Percentiles rank a stretch among this genome's conserved stretches.
phyloP scores from a whole-genome alignment of 2,888 invertebrate genomes.

The Tolmerus cingulatus region DNA sequence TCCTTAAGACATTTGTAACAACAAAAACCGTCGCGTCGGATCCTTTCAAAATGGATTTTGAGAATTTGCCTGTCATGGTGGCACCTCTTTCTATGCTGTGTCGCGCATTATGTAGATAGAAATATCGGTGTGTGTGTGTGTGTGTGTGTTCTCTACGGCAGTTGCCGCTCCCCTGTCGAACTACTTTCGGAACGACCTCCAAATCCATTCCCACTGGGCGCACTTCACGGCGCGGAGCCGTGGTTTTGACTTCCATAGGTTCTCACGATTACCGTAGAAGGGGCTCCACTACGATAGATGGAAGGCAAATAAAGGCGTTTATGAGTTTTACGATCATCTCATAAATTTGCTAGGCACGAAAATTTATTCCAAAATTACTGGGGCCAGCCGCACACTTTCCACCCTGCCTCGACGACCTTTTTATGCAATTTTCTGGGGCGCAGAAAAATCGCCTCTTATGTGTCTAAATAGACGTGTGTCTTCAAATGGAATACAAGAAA shows the following conservation, averaged over 20 bases:
- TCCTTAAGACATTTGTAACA: slow-evolving; percentile 39
- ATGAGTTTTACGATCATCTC: slow-evolving; percentile 49
- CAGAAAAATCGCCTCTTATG: slow-evolving; percentile 45
- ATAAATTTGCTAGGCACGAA: slow-evolving; percentile 48
- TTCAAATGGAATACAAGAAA: slow-evolving; percentile 47
- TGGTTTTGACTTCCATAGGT: slow-evolving; percentile 10
- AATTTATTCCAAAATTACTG: slow-evolving; percentile 48
- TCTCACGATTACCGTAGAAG: not conserved
- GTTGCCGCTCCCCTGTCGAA: slow-evolving; percentile 10
- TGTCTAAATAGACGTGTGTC: slow-evolving; percentile 42
- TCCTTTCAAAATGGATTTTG: slow-evolving; percentile 41
- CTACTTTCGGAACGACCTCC: slow-evolving; percentile 24
- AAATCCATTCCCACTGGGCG: not conserved
- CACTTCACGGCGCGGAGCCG: not conserved
- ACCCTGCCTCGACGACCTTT: not conserved
- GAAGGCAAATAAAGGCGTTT: slow-evolving; percentile 43
- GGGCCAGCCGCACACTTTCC: not conserved
- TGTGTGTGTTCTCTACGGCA: not conserved
- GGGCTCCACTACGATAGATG: slow-evolving; percentile 13
- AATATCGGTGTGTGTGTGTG: not conserved
- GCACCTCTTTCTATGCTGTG: not conserved
- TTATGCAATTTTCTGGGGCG: slow-evolving; percentile 39
- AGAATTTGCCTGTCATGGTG: slow-evolving; percentile 37
- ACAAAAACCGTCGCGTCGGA: slow-evolving; percentile 36
- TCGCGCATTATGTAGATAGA: not conserved